Evolutionary conservation across 1,140 invertebrate genomes (phyloP).

Genomic region (Leptonema lineaticorne): DNA sequence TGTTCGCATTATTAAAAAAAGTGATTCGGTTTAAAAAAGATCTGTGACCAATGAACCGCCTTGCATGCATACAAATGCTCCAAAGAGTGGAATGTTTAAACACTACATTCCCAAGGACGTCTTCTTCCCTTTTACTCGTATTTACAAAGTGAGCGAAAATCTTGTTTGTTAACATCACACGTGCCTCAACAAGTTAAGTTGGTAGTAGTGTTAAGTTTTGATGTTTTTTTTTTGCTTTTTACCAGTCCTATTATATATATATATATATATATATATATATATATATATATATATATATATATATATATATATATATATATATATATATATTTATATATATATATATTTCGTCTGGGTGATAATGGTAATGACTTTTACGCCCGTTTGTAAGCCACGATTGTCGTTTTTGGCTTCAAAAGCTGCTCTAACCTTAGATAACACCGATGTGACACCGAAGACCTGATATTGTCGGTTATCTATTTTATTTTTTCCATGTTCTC

Average conservation of each 20-base stretch:
- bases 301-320: too few species aligned
- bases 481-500: slow-evolving; percentile 3
- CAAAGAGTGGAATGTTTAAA: slow-evolving; percentile 15
- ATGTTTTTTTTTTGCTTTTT: too few species aligned
- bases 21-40: background rate
- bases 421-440: slow-evolving; percentile 1
- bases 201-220: too few species aligned
- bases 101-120: slow-evolving; percentile 25
- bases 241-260: too few species aligned
- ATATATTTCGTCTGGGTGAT: background rate
- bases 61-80: slow-evolving; percentile 9
- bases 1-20: too few species aligned
- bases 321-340: too few species aligned
- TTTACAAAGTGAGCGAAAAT: slow-evolving; percentile 16
- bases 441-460: background rate
- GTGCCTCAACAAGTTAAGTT: too few species aligned
- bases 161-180: background rate
- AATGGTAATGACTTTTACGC: background rate
- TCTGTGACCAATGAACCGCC: slow-evolving; percentile 5
- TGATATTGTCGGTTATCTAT: slow-evolving; percentile 3
- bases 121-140: slow-evolving; percentile 22
- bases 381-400: background rate
- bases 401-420: background rate
- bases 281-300: too few species aligned
- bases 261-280: too few species aligned